Base-by-base conservation (phyloP, 2,113 vertebrate species). In the Rana temporaria region DNA sequence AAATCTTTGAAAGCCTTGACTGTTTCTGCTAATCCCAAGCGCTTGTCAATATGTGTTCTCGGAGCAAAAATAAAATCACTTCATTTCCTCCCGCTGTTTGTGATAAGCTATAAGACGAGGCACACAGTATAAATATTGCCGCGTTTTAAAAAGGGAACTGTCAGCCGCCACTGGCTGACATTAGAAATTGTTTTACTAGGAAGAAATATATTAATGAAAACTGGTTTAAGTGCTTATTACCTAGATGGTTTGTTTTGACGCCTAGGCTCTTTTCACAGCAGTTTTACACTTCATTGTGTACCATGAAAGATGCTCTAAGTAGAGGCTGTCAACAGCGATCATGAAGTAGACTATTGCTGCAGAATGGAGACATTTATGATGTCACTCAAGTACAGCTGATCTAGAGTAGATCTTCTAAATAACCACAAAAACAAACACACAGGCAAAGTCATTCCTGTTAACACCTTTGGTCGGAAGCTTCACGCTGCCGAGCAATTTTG, bases 131-230 rank as follows among this genome's bases (percentile, higher is more conserved):
- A 84, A 88, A 85, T 74, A 66, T 59, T 86, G 75, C 84, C 59
- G 42, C 42, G 32, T 86, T 85, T 15, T 79, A 85, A 68, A 73
- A 78, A 85, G 75, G 78, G 74, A 73, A 76, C 85, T 77, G 84
- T 88, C 85, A 87, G 53, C 86, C 88, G 86, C 85, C 79, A 85
- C 81, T 83, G 75, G 85, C 85, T 84, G 82, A 86, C 85, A 91
- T 90, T 90, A 88, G 90, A 89, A 90, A 93, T 93, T 93, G 90
- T 93, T 94, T 93, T 90, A 90, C 87, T 90, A 88, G 90, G 87
- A 88, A 93, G 90, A 92, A 92, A 95, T 92, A 91, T 93, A 91
- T 94, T 94, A 95, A 93, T 92, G 92, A 94, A 93, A 93, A 93
- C 85, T 87, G 88, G 70, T 90, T 94, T 92, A 93, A 94, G 93